These are phyloP conservation scores for Eumerus sabulonum DNA, from an alignment of 2,888 invertebrate genomes.

Conservation along the genomic window DNA sequence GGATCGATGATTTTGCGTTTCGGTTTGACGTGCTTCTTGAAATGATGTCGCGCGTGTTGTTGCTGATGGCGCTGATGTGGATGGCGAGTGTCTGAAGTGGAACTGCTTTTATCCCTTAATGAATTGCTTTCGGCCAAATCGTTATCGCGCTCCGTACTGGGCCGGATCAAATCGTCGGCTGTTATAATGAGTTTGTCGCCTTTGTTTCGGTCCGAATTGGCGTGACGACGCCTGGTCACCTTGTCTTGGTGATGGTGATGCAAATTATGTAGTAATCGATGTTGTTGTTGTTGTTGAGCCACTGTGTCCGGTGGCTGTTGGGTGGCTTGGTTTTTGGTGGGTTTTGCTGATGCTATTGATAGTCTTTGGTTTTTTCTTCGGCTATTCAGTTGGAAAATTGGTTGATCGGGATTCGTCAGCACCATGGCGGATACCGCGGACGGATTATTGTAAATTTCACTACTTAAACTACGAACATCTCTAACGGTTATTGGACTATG, in stretches of 20 bases:
- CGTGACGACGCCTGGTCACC: constrained; percentile 64
- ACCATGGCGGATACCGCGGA: constrained; percentile 57
- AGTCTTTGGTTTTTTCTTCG: constrained; percentile 68
- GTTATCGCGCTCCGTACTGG: constrained; percentile 55
- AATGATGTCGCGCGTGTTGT: constrained; percentile 59
- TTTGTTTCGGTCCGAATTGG: constrained; percentile 62
- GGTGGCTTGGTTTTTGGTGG: constrained; percentile 58
- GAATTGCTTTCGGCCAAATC: constrained; percentile 66
- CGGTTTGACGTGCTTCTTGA: constrained; percentile 65
- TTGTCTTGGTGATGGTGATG: constrained; percentile 50
- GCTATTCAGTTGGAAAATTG: constrained; percentile 62
- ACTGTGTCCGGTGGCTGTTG: not conserved
- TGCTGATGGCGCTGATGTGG: constrained; percentile 29
- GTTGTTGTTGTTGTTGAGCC: constrained; percentile 64
- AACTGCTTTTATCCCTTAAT: constrained; percentile 60
- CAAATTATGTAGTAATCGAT: constrained; percentile 58
- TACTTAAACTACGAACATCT: constrained; percentile 78
- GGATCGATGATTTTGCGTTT: constrained; percentile 65
- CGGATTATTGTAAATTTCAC: constrained; percentile 76
- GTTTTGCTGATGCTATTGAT: constrained; percentile 44
- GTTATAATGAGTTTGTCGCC: constrained; percentile 70
- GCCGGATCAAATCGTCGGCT: constrained; percentile 61
- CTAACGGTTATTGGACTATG: constrained; percentile 70
- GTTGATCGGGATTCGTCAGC: constrained; percentile 54
- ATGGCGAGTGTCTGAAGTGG: constrained; percentile 53